phyloP scores from a whole-genome alignment of 2,113 vertebrate species.

The Podarcis cretensis region DNA sequence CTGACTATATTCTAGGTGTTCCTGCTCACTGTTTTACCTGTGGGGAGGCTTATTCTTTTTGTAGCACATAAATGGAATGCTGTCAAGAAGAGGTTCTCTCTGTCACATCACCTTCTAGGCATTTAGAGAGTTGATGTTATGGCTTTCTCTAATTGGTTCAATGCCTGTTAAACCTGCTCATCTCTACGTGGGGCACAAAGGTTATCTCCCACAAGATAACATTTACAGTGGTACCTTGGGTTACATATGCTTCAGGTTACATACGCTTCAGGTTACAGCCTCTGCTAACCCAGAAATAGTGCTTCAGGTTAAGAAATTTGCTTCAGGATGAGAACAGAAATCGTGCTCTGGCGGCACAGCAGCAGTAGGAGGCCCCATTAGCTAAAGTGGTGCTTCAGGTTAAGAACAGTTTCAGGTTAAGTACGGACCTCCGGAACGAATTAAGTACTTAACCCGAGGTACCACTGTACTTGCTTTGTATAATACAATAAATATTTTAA shows the following conservation, averaged over 20 bases:
- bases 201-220: background rate
- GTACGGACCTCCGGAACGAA: too few species aligned
- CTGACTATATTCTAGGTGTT: background rate
- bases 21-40: rapidly evolving
- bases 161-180: too few species aligned
- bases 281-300: too few species aligned
- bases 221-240: background rate
- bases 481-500: background rate
- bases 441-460: too few species aligned
- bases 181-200: background rate
- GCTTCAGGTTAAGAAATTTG: too few species aligned
- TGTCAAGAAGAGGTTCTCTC: background rate
- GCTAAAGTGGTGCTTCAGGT: too few species aligned
- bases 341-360: too few species aligned
- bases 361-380: too few species aligned
- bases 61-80: background rate
- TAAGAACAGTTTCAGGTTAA: too few species aligned
- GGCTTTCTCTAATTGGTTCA: background rate
- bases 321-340: too few species aligned
- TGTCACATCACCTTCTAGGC: background rate
- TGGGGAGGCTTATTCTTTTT: background rate
- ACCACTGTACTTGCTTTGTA: background rate
- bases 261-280: too few species aligned
- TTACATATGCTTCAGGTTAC: too few species aligned
- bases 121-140: background rate